Conservation (phyloP, 92 coral and sea anemone species). For the Epizoanthus stellaris region DNA sequence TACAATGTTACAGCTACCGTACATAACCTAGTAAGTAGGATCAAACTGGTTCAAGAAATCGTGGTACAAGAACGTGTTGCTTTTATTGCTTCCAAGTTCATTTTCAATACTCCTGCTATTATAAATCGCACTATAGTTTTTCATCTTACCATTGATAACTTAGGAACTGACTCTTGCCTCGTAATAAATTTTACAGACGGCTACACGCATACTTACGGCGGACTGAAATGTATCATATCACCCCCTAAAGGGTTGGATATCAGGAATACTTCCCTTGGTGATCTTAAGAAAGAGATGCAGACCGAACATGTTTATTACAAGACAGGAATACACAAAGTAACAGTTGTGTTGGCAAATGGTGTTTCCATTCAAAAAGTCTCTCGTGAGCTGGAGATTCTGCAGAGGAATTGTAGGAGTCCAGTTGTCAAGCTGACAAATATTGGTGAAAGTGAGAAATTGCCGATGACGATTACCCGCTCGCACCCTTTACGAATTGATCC, state of each 20-base stretch:
- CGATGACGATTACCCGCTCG: slow-evolving; percentile 32
- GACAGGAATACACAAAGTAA: slow-evolving; percentile 41
- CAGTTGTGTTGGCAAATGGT: slow-evolving; percentile 47
- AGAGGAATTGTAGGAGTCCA: slow-evolving; percentile 63
- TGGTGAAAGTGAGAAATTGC: slow-evolving; percentile 25
- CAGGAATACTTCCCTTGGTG: slow-evolving; percentile 24
- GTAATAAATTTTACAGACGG: slow-evolving; percentile 49
- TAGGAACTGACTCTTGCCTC: slow-evolving; percentile 68
- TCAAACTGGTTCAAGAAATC: slow-evolving; percentile 2
- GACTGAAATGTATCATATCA: neutral
- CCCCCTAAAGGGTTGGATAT: neutral
- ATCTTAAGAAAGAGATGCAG: slow-evolving; percentile 31
- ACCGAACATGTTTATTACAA: slow-evolving; percentile 38
- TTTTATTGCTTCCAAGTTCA: slow-evolving; percentile 28
- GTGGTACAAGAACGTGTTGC: slow-evolving; percentile 51
- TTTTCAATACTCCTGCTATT: slow-evolving; percentile 53
- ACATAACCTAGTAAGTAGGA: slow-evolving; percentile 58
- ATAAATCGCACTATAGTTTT: slow-evolving; percentile 49
- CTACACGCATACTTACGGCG: slow-evolving; percentile 62
- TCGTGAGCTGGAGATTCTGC: slow-evolving; percentile 65
- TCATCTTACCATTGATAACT: slow-evolving; percentile 32
- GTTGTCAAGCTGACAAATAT: slow-evolving; percentile 46
- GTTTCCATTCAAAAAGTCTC: slow-evolving; percentile 54
- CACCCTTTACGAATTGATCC: slow-evolving; percentile 52
- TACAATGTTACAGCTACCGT: slow-evolving; percentile 45